These are phyloP conservation scores for Volucella bombylans DNA, from an alignment of 2,888 invertebrate species.

Conservation along the genomic window DNA sequence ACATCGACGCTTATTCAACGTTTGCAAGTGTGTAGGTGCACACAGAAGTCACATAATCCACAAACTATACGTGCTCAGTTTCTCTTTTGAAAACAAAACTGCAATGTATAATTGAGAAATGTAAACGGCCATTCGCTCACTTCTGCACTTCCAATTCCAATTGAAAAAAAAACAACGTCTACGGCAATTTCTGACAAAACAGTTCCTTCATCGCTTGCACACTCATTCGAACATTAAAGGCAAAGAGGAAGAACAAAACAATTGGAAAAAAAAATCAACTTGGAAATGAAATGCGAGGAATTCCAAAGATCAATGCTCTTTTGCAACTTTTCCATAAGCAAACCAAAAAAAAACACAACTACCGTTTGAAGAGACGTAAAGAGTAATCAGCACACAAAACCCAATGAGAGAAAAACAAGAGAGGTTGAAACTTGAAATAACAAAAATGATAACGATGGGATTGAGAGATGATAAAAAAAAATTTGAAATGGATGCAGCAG, in stretches of 20 bases:
- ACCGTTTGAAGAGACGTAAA: slow-evolving; percentile 13
- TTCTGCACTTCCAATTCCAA: no score
- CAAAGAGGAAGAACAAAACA: background rate
- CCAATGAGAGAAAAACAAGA: background rate
- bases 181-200: no score
- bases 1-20: slow-evolving; percentile 15
- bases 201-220: background rate
- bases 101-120: slow-evolving; percentile 2
- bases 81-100: slow-evolving; percentile 58
- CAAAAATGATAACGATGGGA: slow-evolving; percentile 37
- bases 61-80: background rate
- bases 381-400: background rate
- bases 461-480: slow-evolving; percentile 6
- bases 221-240: background rate
- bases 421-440: slow-evolving; percentile 16
- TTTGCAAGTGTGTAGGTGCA: background rate
- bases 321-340: slow-evolving; percentile 45
- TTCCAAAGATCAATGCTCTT: slow-evolving; percentile 70
- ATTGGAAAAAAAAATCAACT: slow-evolving; percentile 24
- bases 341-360: background rate
- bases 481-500: background rate
- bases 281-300: slow-evolving; percentile 60
- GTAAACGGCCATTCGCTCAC: background rate
- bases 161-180: no score
- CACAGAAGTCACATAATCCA: background rate